Percentiles rank a stretch among this genome's conserved stretches.
These are phyloP conservation scores for Pheosia gnoma DNA, from an alignment of 2,888 invertebrate genomes.

Conservation along the genomic window DNA sequence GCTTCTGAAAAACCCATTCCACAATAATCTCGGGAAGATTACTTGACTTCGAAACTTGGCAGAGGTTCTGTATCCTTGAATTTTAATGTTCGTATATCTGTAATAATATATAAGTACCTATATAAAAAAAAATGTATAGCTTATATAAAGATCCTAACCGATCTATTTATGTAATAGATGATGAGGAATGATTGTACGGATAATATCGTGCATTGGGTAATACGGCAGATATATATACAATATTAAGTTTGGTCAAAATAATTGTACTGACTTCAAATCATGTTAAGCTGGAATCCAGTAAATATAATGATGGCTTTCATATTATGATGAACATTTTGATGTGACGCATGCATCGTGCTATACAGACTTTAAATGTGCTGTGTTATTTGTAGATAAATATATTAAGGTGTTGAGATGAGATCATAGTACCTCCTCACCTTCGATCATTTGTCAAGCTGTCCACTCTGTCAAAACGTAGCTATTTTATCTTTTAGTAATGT, in stretches of 20 bases:
- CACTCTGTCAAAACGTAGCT: slow-evolving; percentile 68
- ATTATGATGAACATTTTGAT: not conserved
- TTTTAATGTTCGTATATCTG: not conserved
- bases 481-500: slow-evolving; percentile 54
- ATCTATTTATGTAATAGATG: too few species aligned
- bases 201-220: too few species aligned
- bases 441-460: slow-evolving; percentile 60
- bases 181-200: too few species aligned
- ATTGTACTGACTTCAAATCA: not conserved
- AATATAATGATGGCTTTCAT: not conserved
- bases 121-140: too few species aligned
- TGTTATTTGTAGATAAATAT: slow-evolving; percentile 15
- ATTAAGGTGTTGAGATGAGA: slow-evolving; percentile 22
- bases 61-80: too few species aligned
- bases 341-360: slow-evolving; percentile 63
- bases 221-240: too few species aligned
- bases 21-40: slow-evolving; percentile 10
- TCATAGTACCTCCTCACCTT: slow-evolving; percentile 67
- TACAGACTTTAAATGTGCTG: slow-evolving; percentile 41
- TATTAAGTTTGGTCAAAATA: not conserved
- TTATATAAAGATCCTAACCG: too few species aligned
- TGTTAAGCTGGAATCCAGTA: not conserved
- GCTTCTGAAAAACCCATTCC: slow-evolving; percentile 60
- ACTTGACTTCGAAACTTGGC: not conserved
- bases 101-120: not conserved